phyloP scores from a whole-genome alignment of 2,888 invertebrate species.

The Sesia bembeciformis region DNA sequence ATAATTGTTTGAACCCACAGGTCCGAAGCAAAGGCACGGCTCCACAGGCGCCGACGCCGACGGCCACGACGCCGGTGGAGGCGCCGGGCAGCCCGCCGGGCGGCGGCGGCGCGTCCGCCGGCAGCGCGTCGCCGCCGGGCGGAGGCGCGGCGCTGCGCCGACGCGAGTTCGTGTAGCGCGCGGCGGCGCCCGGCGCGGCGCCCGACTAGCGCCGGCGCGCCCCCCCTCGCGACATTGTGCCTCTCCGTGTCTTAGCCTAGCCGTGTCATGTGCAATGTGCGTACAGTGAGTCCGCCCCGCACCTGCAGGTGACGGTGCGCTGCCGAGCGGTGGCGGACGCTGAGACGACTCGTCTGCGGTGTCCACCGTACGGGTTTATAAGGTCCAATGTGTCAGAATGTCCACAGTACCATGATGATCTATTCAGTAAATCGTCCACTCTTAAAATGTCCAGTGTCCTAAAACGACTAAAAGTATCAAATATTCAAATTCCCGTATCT shows the following conservation, averaged over 20 bases:
- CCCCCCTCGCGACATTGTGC: conserved; percentile 3
- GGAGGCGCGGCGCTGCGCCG: conserved; percentile 21
- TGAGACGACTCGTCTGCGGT: neutral
- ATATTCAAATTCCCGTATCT: too few species aligned
- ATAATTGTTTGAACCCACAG: conserved; percentile 16
- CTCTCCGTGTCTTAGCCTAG: neutral
- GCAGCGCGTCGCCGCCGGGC: conserved; percentile 14
- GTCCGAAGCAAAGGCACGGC: conserved; percentile 44
- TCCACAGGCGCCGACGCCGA: conserved; percentile 47
- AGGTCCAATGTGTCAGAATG: neutral
- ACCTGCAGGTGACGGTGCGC: neutral
- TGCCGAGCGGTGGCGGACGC: neutral
- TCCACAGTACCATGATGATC: too few species aligned
- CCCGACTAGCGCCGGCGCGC: conserved; percentile 13
- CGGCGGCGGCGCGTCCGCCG: conserved; percentile 10
- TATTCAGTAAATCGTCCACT: too few species aligned
- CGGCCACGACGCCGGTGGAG: conserved; percentile 14
- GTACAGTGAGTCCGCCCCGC: neutral
- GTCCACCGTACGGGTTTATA: neutral
- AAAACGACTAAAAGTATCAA: too few species aligned
- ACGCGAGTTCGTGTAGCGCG: conserved; percentile 42
- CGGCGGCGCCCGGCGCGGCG: conserved; percentile 31
- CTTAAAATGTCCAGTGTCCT: too few species aligned
- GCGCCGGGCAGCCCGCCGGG: conserved; percentile 4
- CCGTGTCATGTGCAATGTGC: neutral